These are phyloP conservation scores for Phymatocera aterrima DNA, from an alignment of 2,888 invertebrate species.

Conservation along the genomic window DNA sequence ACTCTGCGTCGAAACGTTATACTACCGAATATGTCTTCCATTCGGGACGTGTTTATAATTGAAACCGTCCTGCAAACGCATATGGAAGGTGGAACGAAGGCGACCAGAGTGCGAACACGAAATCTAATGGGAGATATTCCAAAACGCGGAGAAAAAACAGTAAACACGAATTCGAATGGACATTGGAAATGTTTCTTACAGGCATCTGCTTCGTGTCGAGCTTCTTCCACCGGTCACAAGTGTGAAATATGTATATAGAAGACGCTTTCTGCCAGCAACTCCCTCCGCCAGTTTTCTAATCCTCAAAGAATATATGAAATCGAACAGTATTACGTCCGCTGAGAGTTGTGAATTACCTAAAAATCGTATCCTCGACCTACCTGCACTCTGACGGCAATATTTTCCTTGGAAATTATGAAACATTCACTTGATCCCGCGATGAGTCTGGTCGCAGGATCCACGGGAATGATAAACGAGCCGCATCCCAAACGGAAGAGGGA, in stretches of 20 bases:
- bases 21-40: too few species aligned
- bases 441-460: too few species aligned
- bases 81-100: not conserved
- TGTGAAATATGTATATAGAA: not conserved
- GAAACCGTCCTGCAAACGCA: not conserved
- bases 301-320: not conserved
- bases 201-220: constrained; percentile 27
- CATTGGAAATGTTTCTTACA: not conserved
- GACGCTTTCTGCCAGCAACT: not conserved
- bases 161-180: not conserved
- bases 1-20: not conserved
- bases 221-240: not conserved
- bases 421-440: too few species aligned
- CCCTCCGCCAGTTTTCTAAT: not conserved
- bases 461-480: not conserved
- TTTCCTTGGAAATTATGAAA: too few species aligned
- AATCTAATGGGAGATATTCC: not conserved
- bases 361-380: too few species aligned
- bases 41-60: not conserved
- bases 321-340: too few species aligned
- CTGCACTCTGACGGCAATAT: too few species aligned
- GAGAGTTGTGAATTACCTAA: too few species aligned
- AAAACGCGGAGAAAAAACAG: not conserved
- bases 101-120: not conserved
- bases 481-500: not conserved